Percentiles rank a stretch among this genome's conserved stretches.
Conservation (phyloP, 2,888 invertebrate genomes). For the Linyphia triangularis region DNA sequence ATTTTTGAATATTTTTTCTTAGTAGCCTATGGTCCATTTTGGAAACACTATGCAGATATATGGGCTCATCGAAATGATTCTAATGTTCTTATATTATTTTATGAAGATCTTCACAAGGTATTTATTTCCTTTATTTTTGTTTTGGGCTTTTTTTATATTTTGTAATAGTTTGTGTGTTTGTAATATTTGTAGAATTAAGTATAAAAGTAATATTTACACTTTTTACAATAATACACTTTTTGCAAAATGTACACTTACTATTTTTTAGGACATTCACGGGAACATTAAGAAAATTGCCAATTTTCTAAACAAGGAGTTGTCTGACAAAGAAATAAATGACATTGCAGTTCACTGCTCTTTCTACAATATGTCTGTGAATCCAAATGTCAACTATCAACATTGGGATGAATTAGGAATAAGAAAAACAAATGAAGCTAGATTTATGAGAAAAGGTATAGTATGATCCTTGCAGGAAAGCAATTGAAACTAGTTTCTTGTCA, state of each 20-base stretch:
- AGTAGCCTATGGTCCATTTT: conserved; percentile 86
- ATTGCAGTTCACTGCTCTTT: conserved; percentile 89
- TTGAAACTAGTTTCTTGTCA: no score
- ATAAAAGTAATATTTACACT: no score
- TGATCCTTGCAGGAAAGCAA: no score
- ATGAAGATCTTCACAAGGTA: conserved; percentile 88
- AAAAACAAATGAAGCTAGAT: conserved; percentile 79
- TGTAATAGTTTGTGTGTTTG: neutral
- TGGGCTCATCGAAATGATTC: conserved; percentile 85
- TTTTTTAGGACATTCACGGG: conserved; percentile 81
- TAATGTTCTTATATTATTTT: conserved; percentile 88
- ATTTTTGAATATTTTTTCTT: conserved; percentile 1
- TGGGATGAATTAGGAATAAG: conserved; percentile 80
- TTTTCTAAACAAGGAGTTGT: conserved; percentile 83
- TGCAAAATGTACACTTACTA: neutral
- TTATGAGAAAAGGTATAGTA: conserved; percentile 80
- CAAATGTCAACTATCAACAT: conserved; percentile 85
- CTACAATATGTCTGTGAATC: conserved; percentile 89
- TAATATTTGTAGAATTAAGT: no score
- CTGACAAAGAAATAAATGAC: conserved; percentile 84
- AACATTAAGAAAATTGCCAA: conserved; percentile 82
- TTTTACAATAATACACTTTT: no score
- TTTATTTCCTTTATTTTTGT: neutral
- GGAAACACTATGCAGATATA: conserved; percentile 89
- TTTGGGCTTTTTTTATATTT: neutral